Conservation (phyloP, 2,888 invertebrate species). For the Uropetala carovei region DNA sequence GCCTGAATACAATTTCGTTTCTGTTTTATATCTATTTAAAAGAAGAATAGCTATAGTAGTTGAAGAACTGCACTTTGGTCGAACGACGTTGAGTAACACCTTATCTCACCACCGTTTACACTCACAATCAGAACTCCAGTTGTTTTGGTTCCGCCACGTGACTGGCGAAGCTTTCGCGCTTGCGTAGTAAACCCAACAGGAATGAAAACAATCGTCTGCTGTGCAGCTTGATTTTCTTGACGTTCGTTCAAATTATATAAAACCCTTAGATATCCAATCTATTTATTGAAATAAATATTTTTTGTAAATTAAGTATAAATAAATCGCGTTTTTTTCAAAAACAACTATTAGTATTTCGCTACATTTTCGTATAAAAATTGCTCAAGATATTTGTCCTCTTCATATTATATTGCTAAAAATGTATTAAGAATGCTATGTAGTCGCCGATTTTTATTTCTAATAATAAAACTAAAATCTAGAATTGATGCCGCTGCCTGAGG, state of each 20-base stretch:
- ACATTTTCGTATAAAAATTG: too few relatives aligned
- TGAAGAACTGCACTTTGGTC: neutral
- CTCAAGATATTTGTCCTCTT: too few relatives aligned
- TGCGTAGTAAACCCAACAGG: constrained; percentile 8
- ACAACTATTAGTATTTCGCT: too few relatives aligned
- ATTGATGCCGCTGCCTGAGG: too few relatives aligned
- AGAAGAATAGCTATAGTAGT: neutral
- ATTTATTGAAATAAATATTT: neutral
- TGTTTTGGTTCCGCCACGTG: constrained; percentile 64
- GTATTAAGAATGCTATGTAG: too few relatives aligned
- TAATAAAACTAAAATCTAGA: too few relatives aligned
- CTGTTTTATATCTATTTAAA: neutral
- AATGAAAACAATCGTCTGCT: constrained; percentile 39
- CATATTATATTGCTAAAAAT: too few relatives aligned
- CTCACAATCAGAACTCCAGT: neutral
- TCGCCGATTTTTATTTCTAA: too few relatives aligned
- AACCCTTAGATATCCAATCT: neutral
- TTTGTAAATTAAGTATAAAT: neutral
- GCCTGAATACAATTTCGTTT: neutral
- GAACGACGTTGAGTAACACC: neutral
- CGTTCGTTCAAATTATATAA: neutral
- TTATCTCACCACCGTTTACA: neutral
- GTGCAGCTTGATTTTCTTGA: neutral
- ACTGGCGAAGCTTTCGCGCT: constrained; percentile 54
- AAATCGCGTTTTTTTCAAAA: too few relatives aligned